Evolutionary conservation across 1,140 invertebrate genomes (phyloP).

Genomic region (Anadara kagoshimensis): DNA sequence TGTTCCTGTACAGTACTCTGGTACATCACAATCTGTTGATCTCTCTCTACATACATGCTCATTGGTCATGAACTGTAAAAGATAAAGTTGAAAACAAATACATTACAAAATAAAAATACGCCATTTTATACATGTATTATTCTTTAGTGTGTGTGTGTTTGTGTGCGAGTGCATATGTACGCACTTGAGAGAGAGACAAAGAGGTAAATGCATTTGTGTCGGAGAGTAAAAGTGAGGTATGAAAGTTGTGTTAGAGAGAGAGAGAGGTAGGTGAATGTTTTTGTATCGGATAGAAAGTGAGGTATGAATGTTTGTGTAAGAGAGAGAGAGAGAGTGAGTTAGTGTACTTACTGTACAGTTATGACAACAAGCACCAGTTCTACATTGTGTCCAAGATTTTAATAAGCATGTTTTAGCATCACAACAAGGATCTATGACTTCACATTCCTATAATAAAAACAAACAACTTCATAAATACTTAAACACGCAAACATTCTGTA

Average conservation of each 20-base stretch:
- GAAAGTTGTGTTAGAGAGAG: neutral
- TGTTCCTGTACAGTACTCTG: constrained; percentile 91
- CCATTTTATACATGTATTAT: too few species aligned
- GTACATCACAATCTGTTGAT: constrained; percentile 94
- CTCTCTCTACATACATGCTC: constrained; percentile 88
- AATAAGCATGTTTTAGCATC: constrained; percentile 96
- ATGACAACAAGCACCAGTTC: constrained; percentile 92
- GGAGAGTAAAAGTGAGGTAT: neutral
- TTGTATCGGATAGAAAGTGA: too few species aligned
- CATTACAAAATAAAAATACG: too few species aligned
- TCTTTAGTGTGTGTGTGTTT: too few species aligned
- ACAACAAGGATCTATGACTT: constrained; percentile 88
- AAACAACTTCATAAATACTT: neutral
- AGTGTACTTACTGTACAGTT: constrained; percentile 85
- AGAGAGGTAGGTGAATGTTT: too few species aligned
- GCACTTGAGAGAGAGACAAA: too few species aligned
- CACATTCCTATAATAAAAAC: constrained; percentile 82
- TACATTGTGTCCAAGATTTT: constrained; percentile 92
- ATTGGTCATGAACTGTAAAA: constrained; percentile 81
- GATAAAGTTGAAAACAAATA: too few species aligned
- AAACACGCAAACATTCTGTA: neutral
- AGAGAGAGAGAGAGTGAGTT: neutral
- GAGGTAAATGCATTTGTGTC: too few species aligned
- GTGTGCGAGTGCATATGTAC: too few species aligned
- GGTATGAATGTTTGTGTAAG: neutral